Evolutionary conservation across 1,140 invertebrate genomes (phyloP), one percentile per base, ranked within the genome.

Genomic region (Apocrypta bakeri): DNA sequence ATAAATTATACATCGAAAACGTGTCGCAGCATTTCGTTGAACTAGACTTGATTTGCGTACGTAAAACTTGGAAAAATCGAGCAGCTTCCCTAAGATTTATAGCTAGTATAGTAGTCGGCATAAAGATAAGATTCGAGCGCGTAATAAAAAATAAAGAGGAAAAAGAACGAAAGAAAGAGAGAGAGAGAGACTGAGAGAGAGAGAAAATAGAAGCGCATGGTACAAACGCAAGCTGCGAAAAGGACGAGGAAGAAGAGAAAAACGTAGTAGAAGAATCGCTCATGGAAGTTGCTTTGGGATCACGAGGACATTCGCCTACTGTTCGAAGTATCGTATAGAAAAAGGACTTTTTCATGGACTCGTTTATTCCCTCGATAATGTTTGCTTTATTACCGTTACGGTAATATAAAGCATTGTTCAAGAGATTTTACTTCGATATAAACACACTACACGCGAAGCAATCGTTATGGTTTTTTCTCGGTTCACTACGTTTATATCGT

Each of bases 81-180:
- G 56, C 31, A 66, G 75, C n/a, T 61, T 61, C 27, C n/a, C 27
- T 24, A 25, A 64, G n/a, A 63, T 64, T 66, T 66, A 63, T 33
- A 77, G 56, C 48, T 2, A 40, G 2, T 56, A 63, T 40, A 25
- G 56, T 11, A 77, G 0, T 66, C 17, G 64, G 25, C 40, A 79
- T 24, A 79, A 79, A 69, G 27, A 71, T 69, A 79, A 81, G 69
- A 72, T 24, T 72, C 48, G 24, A 74, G 17, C 21, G 42, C 21
- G 61, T 11, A 56, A 73, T 64, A 73, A 73, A 73, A 63, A 64
- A 61, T 21, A 40, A 66, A 33, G 14, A 37, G 17, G 33, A 73
- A 25, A 31, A 48, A 71, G 64, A 69, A 12, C 48, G 3, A 48
- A 42, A 21, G 4, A 42, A 63, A 33, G 63, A 79, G 63, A 61